These are phyloP conservation scores for Artibeus jamaicensis DNA, from an alignment of 2,797 vertebrate genomes.

Conservation along the genomic window DNA sequence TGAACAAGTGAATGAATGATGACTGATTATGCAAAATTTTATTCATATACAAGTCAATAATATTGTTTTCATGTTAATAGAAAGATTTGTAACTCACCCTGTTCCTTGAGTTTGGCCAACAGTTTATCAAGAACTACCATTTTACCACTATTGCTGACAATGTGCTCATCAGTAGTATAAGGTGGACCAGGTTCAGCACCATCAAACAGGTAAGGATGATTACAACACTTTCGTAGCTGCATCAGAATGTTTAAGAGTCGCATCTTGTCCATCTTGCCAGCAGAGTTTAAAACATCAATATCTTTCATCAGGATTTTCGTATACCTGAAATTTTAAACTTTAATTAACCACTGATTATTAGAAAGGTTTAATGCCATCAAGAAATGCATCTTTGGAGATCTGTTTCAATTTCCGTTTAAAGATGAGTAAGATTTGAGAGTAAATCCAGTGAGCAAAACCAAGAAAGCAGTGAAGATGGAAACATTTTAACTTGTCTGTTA, in stretches of 20 bases:
- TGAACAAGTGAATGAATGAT: conserved; percentile 18
- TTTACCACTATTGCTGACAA: conserved; percentile 88
- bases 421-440: not conserved
- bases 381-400: not conserved
- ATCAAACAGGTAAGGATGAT: conserved; percentile 88
- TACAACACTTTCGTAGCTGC: conserved; percentile 89
- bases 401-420: conserved; percentile 29
- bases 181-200: conserved; percentile 88
- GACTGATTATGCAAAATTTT: not conserved
- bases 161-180: conserved; percentile 88
- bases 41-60: not conserved
- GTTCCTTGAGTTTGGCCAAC: conserved; percentile 86
- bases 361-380: conserved; percentile 22
- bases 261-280: conserved; percentile 90
- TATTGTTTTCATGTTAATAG: not conserved
- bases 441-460: conserved; percentile 22
- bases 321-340: conserved; percentile 81
- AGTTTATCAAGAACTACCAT: conserved; percentile 89
- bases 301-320: conserved; percentile 90
- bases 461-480: not conserved
- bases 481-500: not conserved
- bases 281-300: conserved; percentile 88
- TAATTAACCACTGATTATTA: conserved; percentile 57
- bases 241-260: conserved; percentile 88
- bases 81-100: conserved; percentile 79